A percentile compares a stretch with the other conserved stretches of the same genome.
Evolutionary conservation across 2,888 invertebrate species (phyloP).

Genomic region (Tethea ocularis): DNA sequence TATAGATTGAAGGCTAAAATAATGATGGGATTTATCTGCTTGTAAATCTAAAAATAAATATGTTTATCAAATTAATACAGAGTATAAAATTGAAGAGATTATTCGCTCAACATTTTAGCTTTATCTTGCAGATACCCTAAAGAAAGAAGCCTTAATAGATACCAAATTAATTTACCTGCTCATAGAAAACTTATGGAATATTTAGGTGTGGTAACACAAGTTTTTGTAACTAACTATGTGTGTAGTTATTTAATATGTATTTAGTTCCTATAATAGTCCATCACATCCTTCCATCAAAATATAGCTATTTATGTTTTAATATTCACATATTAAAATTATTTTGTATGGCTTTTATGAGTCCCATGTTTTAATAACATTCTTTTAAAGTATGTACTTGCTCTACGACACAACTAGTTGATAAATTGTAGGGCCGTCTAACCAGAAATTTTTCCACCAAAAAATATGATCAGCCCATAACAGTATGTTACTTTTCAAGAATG

Average conservation of each 20-base stretch:
- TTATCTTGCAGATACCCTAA: background rate
- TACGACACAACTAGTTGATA: background rate
- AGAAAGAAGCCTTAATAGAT: conserved; percentile 9
- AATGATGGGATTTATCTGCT: conserved; percentile 1
- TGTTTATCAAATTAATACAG: background rate
- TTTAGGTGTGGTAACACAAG: conserved; percentile 26
- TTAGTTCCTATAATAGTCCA: conserved; percentile 54
- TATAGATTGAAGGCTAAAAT: background rate
- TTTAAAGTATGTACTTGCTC: background rate
- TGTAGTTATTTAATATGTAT: conserved; percentile 36
- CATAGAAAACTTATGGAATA: conserved; percentile 30
- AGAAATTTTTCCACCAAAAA: too few species aligned
- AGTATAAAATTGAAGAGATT: too few species aligned
- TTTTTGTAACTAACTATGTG: conserved; percentile 40
- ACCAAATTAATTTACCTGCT: conserved; percentile 23
- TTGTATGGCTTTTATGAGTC: background rate
- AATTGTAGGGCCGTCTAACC: background rate
- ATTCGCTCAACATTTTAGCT: too few species aligned
- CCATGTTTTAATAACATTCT: background rate
- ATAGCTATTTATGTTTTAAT: background rate
- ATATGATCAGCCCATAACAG: too few species aligned
- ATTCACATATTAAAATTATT: background rate
- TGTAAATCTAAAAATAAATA: background rate
- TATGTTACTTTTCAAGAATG: background rate
- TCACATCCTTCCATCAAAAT: conserved; percentile 51